Evolutionary conservation across 2,113 vertebrate genomes (phyloP), one percentile per base, ranked within the genome.

Genomic region (Camelus dromedarius): DNA sequence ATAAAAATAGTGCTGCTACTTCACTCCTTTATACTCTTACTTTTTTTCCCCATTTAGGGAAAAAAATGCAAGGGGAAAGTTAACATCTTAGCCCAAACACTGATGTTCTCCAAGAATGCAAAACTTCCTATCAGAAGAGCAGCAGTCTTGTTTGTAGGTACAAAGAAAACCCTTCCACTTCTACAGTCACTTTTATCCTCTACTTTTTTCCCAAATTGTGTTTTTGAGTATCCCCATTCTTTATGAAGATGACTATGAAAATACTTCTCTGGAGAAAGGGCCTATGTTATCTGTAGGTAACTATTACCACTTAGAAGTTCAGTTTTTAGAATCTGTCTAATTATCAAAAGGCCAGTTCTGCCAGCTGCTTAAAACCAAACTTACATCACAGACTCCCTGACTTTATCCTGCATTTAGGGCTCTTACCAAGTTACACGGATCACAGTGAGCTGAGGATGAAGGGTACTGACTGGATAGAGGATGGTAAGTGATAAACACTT

Each of bases 111-210:
- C 92, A 97, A 86, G 94, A 93, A 93, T 60, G 48, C 75, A 88
- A 97, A 96, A 91, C 93, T 97, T 92, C 72, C 97, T 42, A 94
- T 98, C 94, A 96, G 96, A 96, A 97, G 98, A 96, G 52, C 97
- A 82, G 97, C 97, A 54, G 92, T 91, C 76, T 82, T 97, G 28
- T 96, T 97, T 94, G 69, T 94, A 96, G 98, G 98, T 98, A 97
- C 94, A 96, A 79, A 93, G 42, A 96, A 95, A 93, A 85, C 73
- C 52, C 58, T 95, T 93, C 93, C 18, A 64, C 84, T 76, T 76
- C 56, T 87, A 11, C 4, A 62, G 52, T 82, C 26, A 42, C 50
- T 38, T 81, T 50, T 92, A 69, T 89, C 32, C 75, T 77, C 6
- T 69, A 86, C 64, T 91, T 88, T 87, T 91, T 88, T 87, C 56